Base-by-base conservation (phyloP, 2,888 invertebrate genomes). In the Deroplatys truncata region DNA sequence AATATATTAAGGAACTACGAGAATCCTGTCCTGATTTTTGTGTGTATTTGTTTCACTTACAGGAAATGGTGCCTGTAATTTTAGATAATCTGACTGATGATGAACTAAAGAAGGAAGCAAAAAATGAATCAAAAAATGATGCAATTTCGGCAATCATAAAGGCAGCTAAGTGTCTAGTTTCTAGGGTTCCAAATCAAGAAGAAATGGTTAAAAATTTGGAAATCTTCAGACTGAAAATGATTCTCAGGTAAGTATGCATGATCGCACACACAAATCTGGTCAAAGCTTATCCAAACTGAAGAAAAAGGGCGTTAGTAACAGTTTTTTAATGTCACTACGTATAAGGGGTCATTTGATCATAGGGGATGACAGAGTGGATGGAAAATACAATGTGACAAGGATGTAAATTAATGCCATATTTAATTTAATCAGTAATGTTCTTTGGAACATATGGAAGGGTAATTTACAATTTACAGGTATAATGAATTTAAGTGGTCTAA, bases 171-270 rank as follows among this genome's bases (percentile, higher is more conserved):
- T 97, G 97, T 93, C 95, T 99, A 92, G 98, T 98, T 29, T 96
- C 97, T 83, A 96, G 98, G 92, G 96, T 98, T 90, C 96, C 97
- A 0, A 96, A 97, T 91, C 97, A 97, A 92, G 98, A 98, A 92
- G 98, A 97, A 92, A 95, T 95, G 92, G 95, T 96, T 91, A 95
- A 96, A 94, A 95, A 96, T 92, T 95, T 99, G 92, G 99, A 99
- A 95, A 98, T 98, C 94, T 98, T 99, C 95, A 96, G 99, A 92
- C 95, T 99, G 92, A 98, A 98, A 95, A 98, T 99, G 98, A 98
- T 99, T 92, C 95, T 99, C 92, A 94, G 95, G 93, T 93, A 92
- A 91, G 82, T 49, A 13, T 43, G 10, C 13, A 43, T 15, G 20
- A 20, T 25, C 20, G 10, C 13, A 43, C 43, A 43, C 43, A 43